Percentiles rank a stretch among this genome's conserved stretches.
These are phyloP conservation scores for Drosophila lacertosa DNA, from an alignment of 1,140 invertebrate species.

Conservation along the genomic window DNA sequence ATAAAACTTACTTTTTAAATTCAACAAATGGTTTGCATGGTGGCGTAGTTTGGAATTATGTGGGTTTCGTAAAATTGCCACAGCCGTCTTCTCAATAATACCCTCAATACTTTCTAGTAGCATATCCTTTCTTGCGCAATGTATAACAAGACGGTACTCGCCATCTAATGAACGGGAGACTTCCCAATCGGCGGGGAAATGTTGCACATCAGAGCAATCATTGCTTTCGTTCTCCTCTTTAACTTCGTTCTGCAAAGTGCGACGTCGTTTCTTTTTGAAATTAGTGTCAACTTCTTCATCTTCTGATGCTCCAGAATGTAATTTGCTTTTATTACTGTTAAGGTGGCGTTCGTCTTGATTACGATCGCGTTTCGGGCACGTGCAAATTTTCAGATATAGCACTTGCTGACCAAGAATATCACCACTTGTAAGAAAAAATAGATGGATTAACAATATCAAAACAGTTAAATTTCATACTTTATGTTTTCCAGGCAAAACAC, in stretches of 20 bases:
- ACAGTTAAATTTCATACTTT: conserved; percentile 35
- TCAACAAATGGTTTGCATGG: conserved; percentile 52
- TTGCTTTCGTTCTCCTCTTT: conserved; percentile 64
- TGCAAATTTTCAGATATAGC: conserved; percentile 72
- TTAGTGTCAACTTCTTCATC: conserved; percentile 44
- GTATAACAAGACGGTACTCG: conserved; percentile 49
- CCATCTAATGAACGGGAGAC: conserved; percentile 48
- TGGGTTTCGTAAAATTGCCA: conserved; percentile 40
- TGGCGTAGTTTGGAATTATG: conserved; percentile 33
- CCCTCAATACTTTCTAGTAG: conserved; percentile 57
- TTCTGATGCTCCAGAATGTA: conserved; percentile 20
- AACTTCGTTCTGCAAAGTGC: conserved; percentile 13
- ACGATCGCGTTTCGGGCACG: conserved; percentile 77
- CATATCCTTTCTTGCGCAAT: conserved; percentile 52
- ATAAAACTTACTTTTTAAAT: conserved; percentile 56
- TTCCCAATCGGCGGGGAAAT: conserved; percentile 46
- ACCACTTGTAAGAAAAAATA: conserved; percentile 47
- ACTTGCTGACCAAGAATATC: conserved; percentile 74
- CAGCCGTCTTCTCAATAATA: conserved; percentile 61
- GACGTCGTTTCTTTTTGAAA: conserved; percentile 35
- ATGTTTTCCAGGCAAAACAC: conserved; percentile 71
- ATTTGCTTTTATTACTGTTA: conserved; percentile 48
- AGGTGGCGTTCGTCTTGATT: conserved; percentile 54
- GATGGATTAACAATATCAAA: not conserved
- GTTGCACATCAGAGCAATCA: conserved; percentile 30